phyloP scores from a whole-genome alignment of 2,113 vertebrate species.

The Pterocles burchelli region DNA sequence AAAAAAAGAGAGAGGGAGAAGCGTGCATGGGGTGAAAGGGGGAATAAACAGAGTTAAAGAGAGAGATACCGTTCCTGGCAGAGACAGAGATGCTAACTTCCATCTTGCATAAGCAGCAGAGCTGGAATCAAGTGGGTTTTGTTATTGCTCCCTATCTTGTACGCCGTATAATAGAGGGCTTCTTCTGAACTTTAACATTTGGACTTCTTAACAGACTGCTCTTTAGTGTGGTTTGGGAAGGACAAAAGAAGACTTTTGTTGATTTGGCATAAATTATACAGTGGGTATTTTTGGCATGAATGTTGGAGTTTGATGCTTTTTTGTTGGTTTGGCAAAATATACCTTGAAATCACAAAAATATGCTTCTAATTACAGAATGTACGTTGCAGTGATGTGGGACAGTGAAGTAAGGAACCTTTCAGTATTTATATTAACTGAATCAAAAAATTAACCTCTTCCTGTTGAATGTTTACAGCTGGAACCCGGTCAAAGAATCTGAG shows the following conservation, averaged over 20 bases:
- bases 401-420: conserved; percentile 62
- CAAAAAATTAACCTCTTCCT: conserved; percentile 71
- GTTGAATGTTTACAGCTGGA: conserved; percentile 74
- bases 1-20: neutral
- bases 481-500: conserved; percentile 65
- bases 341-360: conserved; percentile 76
- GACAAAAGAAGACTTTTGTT: conserved; percentile 75
- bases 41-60: neutral
- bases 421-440: conserved; percentile 63
- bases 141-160: neutral
- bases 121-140: neutral
- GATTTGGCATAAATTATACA: conserved; percentile 78
- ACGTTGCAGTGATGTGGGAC: conserved; percentile 66
- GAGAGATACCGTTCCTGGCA: neutral
- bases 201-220: conserved; percentile 60
- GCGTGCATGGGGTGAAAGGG: neutral
- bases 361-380: conserved; percentile 84
- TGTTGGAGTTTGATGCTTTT: conserved; percentile 61
- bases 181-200: conserved; percentile 65
- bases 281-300: conserved; percentile 78
- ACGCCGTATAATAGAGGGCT: neutral
- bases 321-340: conserved; percentile 76
- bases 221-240: conserved; percentile 76
- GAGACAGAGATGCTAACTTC: neutral
- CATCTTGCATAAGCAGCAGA: neutral